These are phyloP conservation scores for Aphelinus atriplicis DNA, from an alignment of 1,140 invertebrate genomes.

Conservation along the genomic window DNA sequence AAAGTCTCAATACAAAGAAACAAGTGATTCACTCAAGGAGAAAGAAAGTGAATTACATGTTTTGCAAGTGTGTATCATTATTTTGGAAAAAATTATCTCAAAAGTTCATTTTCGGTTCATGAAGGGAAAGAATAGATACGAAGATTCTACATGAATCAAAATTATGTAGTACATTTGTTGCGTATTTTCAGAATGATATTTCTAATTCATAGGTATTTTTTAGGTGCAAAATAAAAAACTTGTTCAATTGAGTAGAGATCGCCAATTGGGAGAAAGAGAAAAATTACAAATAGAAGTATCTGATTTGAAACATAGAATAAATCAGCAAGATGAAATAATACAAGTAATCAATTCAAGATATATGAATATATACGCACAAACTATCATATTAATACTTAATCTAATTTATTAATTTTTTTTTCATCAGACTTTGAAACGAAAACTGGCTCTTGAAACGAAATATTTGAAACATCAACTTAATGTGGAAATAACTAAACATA, in stretches of 20 bases:
- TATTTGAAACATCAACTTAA: constrained; percentile 77
- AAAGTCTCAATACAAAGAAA: constrained; percentile 71
- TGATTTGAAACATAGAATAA: constrained; percentile 71
- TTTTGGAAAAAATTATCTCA: constrained; percentile 35
- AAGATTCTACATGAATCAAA: too few relatives aligned
- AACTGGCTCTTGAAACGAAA: constrained; percentile 76
- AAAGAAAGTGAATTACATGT: constrained; percentile 73
- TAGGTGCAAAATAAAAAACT: constrained; percentile 74
- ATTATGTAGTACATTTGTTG: too few relatives aligned
- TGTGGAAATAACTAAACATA: constrained; percentile 74
- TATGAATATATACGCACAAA: too few relatives aligned
- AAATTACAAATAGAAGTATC: constrained; percentile 74
- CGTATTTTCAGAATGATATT: too few relatives aligned
- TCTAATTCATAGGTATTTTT: background rate
- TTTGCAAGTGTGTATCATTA: constrained; percentile 59
- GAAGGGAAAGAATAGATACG: too few relatives aligned
- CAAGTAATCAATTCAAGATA: constrained; percentile 56
- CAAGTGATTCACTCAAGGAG: constrained; percentile 72
- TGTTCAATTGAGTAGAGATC: constrained; percentile 75
- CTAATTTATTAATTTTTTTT: constrained; percentile 20
- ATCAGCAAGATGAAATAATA: constrained; percentile 76
- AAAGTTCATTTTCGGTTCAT: too few relatives aligned
- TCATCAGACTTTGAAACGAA: constrained; percentile 69
- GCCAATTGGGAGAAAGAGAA: constrained; percentile 77
- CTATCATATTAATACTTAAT: constrained; percentile 13